Base-by-base conservation (phyloP, 2,888 invertebrate species). In the Leucophora obtusa region DNA sequence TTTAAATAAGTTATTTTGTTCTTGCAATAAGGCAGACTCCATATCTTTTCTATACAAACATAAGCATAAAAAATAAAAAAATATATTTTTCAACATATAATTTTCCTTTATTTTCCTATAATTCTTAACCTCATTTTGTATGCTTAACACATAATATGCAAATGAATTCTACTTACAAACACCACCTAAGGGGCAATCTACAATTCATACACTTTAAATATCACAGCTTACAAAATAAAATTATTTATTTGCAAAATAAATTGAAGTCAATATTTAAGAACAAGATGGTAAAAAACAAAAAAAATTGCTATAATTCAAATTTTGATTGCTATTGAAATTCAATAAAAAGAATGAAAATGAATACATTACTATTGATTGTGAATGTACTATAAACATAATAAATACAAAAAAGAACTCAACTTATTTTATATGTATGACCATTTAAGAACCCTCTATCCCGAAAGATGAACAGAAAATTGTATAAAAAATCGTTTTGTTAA, bases 241-340 rank as follows among this genome's bases (percentile, higher is more conserved):
- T 43, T 14, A 47, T 65, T 21, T 43, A 54, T 54, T 60, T 43
- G 50, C 33, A 21, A 69, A 33, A 63, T 63, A 56, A 69, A 69
- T 56, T 50, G 18, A 43, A 68, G 43, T 24, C 58, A 47, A 63
- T 28, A 62, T 56, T 17, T 17, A 38, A 38, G 38, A 43, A 43
- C 21, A 43, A 54, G 62, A 17, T 35, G 47, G 24, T 43, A 24
- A 50, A 68, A n/a, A 58, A 50, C 3, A 33, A 47, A 65, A 43
- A 50, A 50, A 65, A 76, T 70, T 76, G 38, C 58, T 77, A 33
- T 28, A 53, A 51, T 65, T 70, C 9, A 59, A 59, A 65, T 33
- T 77, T 53, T 70, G 76, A 76, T 76, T 76, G 69, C 69, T 70
- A 70, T 76, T 71, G 51, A 65, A 65, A 70, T 70, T 70, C 65